Percentiles rank a stretch among this genome's conserved stretches.
Evolutionary conservation across 2,113 vertebrate species (phyloP).

Genomic region (Egretta garzetta): DNA sequence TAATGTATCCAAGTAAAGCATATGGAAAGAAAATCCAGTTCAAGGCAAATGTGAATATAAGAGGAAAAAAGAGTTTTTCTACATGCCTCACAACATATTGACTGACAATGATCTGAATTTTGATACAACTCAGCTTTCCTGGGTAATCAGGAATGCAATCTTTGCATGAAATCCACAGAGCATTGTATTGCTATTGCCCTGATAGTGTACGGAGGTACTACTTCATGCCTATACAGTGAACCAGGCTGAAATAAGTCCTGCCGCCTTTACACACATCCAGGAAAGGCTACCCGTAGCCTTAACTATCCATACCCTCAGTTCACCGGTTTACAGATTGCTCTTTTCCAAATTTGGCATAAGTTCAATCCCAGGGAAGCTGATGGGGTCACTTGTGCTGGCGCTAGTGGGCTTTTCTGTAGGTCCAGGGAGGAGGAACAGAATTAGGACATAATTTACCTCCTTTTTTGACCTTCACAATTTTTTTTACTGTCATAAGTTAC

Average conservation of each 20-base stretch:
- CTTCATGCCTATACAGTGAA: background rate
- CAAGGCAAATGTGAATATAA: background rate
- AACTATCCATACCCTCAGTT: background rate
- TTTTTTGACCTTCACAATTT: background rate
- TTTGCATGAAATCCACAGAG: background rate
- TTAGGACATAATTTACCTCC: background rate
- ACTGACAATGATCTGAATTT: background rate
- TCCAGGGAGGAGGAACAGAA: background rate
- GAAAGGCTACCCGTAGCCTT: background rate
- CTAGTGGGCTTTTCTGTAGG: background rate
- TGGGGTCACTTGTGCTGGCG: background rate
- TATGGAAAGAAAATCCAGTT: background rate
- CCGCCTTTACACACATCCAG: background rate
- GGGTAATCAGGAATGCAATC: background rate
- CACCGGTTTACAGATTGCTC: background rate
- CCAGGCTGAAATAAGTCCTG: background rate
- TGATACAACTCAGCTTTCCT: background rate
- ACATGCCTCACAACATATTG: background rate
- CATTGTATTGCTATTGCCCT: background rate
- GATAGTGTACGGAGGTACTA: fast-evolving
- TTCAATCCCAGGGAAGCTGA: background rate
- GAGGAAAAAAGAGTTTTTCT: background rate
- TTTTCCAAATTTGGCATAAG: background rate
- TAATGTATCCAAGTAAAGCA: background rate
- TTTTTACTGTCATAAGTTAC: background rate